These are phyloP conservation scores for Caenorhabditis tropicalis DNA, from an alignment of 1,140 invertebrate genomes.

Conservation along the genomic window DNA sequence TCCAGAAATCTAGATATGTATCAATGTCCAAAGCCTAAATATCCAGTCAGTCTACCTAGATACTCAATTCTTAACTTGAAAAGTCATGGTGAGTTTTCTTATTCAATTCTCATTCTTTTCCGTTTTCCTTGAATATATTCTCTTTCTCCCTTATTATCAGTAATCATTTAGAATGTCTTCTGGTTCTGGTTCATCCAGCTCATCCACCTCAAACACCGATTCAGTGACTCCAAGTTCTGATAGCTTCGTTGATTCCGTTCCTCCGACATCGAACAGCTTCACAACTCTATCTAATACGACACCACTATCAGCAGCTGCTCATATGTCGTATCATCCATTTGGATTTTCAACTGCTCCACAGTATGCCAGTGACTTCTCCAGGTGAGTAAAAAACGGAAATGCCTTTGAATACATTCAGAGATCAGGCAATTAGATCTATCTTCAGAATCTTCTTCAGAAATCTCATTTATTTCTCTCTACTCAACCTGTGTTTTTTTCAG, in stretches of 20 bases:
- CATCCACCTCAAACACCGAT: not conserved
- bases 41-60: not conserved
- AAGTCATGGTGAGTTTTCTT: conserved; percentile 26
- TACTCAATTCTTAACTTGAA: conserved; percentile 5
- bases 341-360: too few species aligned
- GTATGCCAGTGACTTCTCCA: not conserved
- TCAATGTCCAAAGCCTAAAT: not conserved
- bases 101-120: not conserved
- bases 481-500: conserved; percentile 37
- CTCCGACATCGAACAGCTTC: not conserved
- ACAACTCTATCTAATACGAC: not conserved
- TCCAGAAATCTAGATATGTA: not conserved
- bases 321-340: not conserved
- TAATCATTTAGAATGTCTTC: not conserved
- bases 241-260: not conserved
- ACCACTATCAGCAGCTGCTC: not conserved
- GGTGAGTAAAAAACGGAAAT: not conserved
- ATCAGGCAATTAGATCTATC: too few species aligned
- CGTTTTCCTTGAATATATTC: not conserved
- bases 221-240: not conserved
- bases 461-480: too few species aligned
- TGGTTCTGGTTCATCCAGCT: conserved; percentile 27
- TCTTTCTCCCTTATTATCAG: not conserved
- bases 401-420: not conserved
- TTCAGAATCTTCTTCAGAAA: too few species aligned